These are phyloP conservation scores for Andrena fulva DNA, from an alignment of 2,888 invertebrate species.

Conservation along the genomic window DNA sequence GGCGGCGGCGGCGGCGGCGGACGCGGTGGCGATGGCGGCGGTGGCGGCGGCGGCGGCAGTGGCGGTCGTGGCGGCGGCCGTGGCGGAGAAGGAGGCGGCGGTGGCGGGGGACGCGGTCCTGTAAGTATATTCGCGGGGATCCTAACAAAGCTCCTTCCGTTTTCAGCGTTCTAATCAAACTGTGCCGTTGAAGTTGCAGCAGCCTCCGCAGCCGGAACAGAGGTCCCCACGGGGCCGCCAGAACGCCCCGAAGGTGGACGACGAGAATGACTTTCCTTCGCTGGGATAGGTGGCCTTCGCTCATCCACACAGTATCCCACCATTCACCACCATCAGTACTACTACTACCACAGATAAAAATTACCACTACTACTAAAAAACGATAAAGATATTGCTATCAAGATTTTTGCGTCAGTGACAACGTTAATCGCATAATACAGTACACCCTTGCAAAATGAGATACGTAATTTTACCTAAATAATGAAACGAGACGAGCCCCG, in stretches of 20 bases:
- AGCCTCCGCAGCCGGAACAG: slow-evolving; percentile 79
- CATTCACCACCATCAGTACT: slow-evolving; percentile 76
- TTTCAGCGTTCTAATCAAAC: neutral
- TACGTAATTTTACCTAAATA: slow-evolving; percentile 64
- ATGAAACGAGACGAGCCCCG: slow-evolving; percentile 43
- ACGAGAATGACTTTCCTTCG: slow-evolving; percentile 98
- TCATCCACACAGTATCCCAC: slow-evolving; percentile 68
- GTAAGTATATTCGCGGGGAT: slow-evolving; percentile 69
- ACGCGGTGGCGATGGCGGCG: neutral
- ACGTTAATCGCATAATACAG: slow-evolving; percentile 80
- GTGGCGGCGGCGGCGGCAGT: slow-evolving; percentile 74
- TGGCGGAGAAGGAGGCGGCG: slow-evolving; percentile 80
- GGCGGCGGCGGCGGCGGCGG: neutral
- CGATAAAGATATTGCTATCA: slow-evolving; percentile 73
- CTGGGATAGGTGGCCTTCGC: slow-evolving; percentile 88
- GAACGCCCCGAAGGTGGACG: slow-evolving; percentile 95
- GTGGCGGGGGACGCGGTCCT: slow-evolving; percentile 82
- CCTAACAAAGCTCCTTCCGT: neutral
- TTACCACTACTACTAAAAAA: slow-evolving; percentile 70
- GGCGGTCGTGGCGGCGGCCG: slow-evolving; percentile 75
- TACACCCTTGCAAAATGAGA: slow-evolving; percentile 73
- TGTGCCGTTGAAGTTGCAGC: slow-evolving; percentile 63
- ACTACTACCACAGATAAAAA: slow-evolving; percentile 74
- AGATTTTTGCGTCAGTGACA: slow-evolving; percentile 81
- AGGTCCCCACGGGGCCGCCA: slow-evolving; percentile 83